Conservation (phyloP, 2,113 vertebrate species). For the Megaceryle torquata region DNA sequence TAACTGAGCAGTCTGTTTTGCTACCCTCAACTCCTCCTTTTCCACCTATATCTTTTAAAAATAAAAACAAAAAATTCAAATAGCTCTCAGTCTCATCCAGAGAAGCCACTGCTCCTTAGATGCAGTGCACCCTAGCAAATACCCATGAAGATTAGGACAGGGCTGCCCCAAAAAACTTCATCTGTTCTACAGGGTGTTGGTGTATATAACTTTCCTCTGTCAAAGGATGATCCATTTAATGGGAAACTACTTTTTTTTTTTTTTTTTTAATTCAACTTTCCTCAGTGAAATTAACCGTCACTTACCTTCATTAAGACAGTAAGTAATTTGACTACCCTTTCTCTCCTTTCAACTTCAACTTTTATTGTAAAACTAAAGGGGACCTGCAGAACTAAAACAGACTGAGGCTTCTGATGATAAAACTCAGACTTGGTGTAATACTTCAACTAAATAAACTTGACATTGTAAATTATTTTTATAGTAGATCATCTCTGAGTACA, state of each 20-base stretch:
- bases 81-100: neutral
- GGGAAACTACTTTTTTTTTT: neutral
- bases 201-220: neutral
- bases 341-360: neutral
- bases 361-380: neutral
- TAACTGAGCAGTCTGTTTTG: constrained; percentile 38
- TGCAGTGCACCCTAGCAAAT: neutral
- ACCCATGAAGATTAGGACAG: neutral
- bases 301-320: neutral
- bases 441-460: neutral
- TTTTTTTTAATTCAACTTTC: neutral
- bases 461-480: neutral
- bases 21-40: neutral
- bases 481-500: neutral
- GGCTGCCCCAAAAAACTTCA: neutral
- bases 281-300: neutral
- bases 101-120: neutral
- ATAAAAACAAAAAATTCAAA: neutral
- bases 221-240: neutral
- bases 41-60: neutral
- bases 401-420: neutral
- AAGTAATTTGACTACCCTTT: neutral
- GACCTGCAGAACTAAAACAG: neutral
- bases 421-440: neutral
- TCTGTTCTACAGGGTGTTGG: neutral